Evolutionary conservation across 2,113 vertebrate species (phyloP).

Genomic region (Colaptes auratus): DNA sequence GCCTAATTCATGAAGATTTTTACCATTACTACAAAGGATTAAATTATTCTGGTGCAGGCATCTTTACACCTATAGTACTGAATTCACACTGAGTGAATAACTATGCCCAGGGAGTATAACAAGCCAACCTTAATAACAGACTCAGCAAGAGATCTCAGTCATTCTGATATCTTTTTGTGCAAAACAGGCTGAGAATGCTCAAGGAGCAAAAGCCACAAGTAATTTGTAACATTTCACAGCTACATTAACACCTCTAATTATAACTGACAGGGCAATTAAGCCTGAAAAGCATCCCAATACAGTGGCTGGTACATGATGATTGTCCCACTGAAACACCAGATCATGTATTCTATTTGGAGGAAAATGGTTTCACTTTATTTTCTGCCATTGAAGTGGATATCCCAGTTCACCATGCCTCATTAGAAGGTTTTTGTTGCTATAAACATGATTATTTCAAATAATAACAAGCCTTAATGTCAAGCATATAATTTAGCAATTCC

Average conservation of each 20-base stretch:
- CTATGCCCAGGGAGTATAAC: background rate
- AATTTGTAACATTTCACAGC: conserved; percentile 60
- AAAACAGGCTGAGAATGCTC: background rate
- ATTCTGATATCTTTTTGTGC: background rate
- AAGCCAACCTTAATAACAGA: conserved; percentile 35
- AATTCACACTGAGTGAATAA: background rate
- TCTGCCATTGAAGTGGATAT: conserved; percentile 9
- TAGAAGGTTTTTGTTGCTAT: conserved; percentile 14
- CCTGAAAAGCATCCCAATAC: conserved; percentile 16
- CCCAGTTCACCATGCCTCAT: conserved; percentile 36
- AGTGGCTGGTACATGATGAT: background rate
- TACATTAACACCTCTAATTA: conserved; percentile 66
- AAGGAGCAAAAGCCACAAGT: conserved; percentile 46
- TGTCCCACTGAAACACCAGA: conserved; percentile 42
- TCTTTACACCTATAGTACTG: conserved; percentile 2
- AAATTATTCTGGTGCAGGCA: background rate
- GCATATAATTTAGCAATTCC: background rate
- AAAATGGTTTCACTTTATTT: conserved; percentile 39
- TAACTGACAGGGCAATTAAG: conserved; percentile 60
- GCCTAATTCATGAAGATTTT: background rate
- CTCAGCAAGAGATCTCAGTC: conserved; percentile 41
- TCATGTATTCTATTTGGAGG: background rate
- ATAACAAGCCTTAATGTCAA: conserved; percentile 6
- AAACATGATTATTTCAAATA: conserved; percentile 34
- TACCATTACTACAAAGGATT: background rate